Base-by-base conservation (phyloP, 2,888 invertebrate genomes). In the Ypsolopha sequella region DNA sequence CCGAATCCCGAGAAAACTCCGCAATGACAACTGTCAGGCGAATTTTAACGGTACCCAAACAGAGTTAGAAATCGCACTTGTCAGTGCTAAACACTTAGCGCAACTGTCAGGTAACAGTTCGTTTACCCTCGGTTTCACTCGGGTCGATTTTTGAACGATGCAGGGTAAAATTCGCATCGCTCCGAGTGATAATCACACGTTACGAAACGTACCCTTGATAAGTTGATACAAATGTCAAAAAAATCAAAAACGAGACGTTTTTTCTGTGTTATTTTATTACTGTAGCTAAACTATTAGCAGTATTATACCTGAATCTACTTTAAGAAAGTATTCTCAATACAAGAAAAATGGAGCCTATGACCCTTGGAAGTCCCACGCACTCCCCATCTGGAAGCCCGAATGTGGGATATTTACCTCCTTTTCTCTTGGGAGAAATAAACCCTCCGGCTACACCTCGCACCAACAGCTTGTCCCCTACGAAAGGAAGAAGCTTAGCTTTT, bases 261-360 rank as follows among this genome's bases (percentile, higher is more conserved):
- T 41, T 11, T 24, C 24, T 2, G 2, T 43, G 6, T 24, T 6
- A 9, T 2, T 43, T 43, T 10, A 7, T 6, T 13, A 43, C 24
- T 6, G 43, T 14, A 14, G 11, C 41, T 43, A 14, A 43, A 7
- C 43, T 43, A 13, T 24, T 9, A 6, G 11, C 4, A 36, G 6
- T n/a, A 36, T 10, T 45, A 73, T 76, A 24, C 24, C 2, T 24
- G 4, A 24, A 24, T n/a, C n/a, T n/a, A n/a, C n/a, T n/a, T n/a
- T 24, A 24, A 24, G 24, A 24, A 24, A 24, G 24, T 2, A 3
- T 24, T 24, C 24, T 24, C 2, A 24, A 24, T 24, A 24, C 4
- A 24, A 24, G 24, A 24, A 24, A 24, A 73, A 95, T 95, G 94
- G 95, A 95, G 73, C 95, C 95, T 49, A 95, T 95, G 95, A 89